A percentile compares a stretch with the other conserved stretches of the same genome.
Evolutionary conservation across 2,888 invertebrate species (phyloP).

Genomic region (Brachyptera risi): DNA sequence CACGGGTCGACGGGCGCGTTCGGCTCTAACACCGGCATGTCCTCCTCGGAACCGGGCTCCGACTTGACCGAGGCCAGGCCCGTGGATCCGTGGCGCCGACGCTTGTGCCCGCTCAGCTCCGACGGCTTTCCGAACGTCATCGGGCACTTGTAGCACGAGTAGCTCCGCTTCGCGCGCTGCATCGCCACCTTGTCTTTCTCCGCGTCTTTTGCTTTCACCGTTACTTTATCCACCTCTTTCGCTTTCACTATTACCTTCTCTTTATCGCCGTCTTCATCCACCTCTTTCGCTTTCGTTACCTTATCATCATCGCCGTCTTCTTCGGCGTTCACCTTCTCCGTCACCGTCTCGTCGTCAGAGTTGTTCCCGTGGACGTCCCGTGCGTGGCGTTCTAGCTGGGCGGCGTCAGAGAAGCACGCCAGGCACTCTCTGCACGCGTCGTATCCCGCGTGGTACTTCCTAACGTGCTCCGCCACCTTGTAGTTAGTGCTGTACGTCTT

Average conservation of each 20-base stretch:
- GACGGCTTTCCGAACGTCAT: conserved; percentile 22
- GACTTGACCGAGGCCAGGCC: neutral
- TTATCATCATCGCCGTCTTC: too few species aligned
- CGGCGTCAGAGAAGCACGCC: conserved; percentile 46
- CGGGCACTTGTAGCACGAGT: conserved; percentile 26
- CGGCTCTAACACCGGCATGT: neutral
- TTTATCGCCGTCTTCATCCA: too few species aligned
- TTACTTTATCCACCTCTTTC: conserved; percentile 1
- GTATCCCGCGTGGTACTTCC: conserved; percentile 56
- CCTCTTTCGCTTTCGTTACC: too few species aligned
- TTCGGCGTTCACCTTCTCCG: too few species aligned
- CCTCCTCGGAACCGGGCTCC: neutral
- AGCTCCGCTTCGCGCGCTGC: conserved; percentile 23
- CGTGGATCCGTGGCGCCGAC: neutral
- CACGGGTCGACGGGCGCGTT: neutral
- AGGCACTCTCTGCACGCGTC: conserved; percentile 56
- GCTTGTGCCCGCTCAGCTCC: conserved; percentile 23
- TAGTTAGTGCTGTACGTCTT: conserved; percentile 56
- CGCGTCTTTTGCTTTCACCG: conserved; percentile 24
- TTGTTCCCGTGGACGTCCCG: neutral
- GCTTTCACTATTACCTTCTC: neutral
- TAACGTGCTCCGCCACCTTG: conserved; percentile 54
- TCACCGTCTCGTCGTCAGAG: too few species aligned
- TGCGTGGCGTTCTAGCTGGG: neutral
- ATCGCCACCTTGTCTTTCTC: conserved; percentile 31